Percentiles rank a stretch among this genome's conserved stretches.
phyloP scores from a whole-genome alignment of 2,113 vertebrate species.

The Vireo altiloquus region DNA sequence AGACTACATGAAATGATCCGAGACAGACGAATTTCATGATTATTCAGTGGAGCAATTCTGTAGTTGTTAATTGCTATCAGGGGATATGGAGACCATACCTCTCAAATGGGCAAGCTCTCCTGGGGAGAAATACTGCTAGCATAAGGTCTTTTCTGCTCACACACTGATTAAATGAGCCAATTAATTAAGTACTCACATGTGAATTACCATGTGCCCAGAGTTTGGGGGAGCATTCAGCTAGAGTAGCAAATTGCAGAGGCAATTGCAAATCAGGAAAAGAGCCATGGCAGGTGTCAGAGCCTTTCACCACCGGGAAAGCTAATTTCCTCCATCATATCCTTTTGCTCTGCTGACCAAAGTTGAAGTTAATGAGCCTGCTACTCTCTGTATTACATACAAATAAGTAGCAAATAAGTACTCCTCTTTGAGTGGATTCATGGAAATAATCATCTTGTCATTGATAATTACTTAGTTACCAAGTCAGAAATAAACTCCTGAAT shows the following conservation, averaged over 20 bases:
- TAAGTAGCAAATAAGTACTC: neutral
- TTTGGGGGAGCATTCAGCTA: slow-evolving; percentile 12
- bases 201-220: slow-evolving; percentile 23
- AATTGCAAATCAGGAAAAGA: neutral
- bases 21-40: slow-evolving; percentile 53
- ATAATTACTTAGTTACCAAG: neutral
- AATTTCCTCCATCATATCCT: neutral
- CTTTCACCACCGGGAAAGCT: neutral
- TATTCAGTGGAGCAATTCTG: slow-evolving; percentile 41
- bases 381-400: neutral
- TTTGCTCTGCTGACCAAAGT: slow-evolving; percentile 18
- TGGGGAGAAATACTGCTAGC: slow-evolving; percentile 36
- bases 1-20: slow-evolving; percentile 3
- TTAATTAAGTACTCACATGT: slow-evolving; percentile 56
- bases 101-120: slow-evolving; percentile 45
- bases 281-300: slow-evolving; percentile 6
- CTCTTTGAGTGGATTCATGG: neutral
- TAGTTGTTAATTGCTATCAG: slow-evolving; percentile 41
- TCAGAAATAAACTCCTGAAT: neutral
- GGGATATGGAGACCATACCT: slow-evolving; percentile 27
- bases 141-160: slow-evolving; percentile 37
- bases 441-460: neutral
- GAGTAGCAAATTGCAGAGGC: neutral
- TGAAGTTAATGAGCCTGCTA: neutral
- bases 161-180: slow-evolving; percentile 53